Evolutionary conservation across 1,140 invertebrate species (phyloP).

Genomic region (Drosophila melanogaster): Release_6_plus_ISO1_MT NC_004354.4:14097001-14097500

Average conservation of each 20-base stretch:
- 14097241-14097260: conserved; percentile 63
- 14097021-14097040: conserved; percentile 30
- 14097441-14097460: too few species aligned
- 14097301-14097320: conserved; percentile 68
- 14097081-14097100: too few species aligned
- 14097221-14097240: conserved; percentile 2
- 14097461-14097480: too few species aligned
- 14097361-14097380: neutral
- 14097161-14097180: conserved; percentile 19
- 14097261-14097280: conserved; percentile 78
- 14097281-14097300: conserved; percentile 59
- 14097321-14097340: conserved; percentile 65
- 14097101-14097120: conserved; percentile 17
- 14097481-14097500: too few species aligned
- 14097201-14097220: neutral
- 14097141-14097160: conserved; percentile 55
- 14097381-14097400: neutral
- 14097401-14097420: too few species aligned
- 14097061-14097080: neutral
- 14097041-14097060: conserved; percentile 15
- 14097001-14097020: neutral
- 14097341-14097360: neutral
- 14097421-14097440: too few species aligned
- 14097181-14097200: neutral
- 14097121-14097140: conserved; percentile 15